Percentiles rank a stretch among this genome's conserved stretches.
These are phyloP conservation scores for Vannuccia rotundouncinata DNA, from an alignment of 2,888 invertebrate genomes.

Conservation along the genomic window DNA sequence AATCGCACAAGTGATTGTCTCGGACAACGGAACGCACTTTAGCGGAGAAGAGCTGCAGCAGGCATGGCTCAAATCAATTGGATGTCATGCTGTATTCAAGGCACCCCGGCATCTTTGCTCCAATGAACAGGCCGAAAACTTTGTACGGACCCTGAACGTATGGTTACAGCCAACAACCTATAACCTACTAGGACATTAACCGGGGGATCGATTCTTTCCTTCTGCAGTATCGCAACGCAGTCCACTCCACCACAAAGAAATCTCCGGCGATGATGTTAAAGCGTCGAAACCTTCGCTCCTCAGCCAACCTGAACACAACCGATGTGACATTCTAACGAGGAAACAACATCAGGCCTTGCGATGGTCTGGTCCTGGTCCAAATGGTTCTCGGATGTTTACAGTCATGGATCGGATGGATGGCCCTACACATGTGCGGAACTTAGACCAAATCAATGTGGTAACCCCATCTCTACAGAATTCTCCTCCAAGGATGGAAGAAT, in stretches of 20 bases:
- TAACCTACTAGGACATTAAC: not conserved
- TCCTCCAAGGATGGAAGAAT: too few species aligned
- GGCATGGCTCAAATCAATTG: slow-evolving; percentile 29
- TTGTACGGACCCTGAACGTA: slow-evolving; percentile 9
- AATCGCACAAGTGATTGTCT: slow-evolving; percentile 28
- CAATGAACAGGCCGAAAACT: slow-evolving; percentile 29
- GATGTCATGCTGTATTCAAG: slow-evolving; percentile 14
- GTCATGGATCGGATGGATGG: slow-evolving; percentile 26
- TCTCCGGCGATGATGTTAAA: slow-evolving; percentile 28
- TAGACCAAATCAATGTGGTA: slow-evolving; percentile 28
- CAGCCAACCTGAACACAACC: slow-evolving; percentile 27
- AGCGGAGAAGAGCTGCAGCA: not conserved
- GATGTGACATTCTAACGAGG: slow-evolving; percentile 27
- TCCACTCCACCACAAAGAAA: slow-evolving; percentile 12
- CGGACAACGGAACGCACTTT: slow-evolving; percentile 34
- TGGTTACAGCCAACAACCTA: too few species aligned
- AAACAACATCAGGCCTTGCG: slow-evolving; percentile 5
- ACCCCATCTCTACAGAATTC: too few species aligned
- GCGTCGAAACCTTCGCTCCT: slow-evolving; percentile 22
- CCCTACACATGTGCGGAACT: slow-evolving; percentile 10
- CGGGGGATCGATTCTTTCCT: not conserved
- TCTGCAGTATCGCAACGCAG: slow-evolving; percentile 25
- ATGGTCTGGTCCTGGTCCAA: slow-evolving; percentile 3
- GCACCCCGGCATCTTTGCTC: slow-evolving; percentile 12
- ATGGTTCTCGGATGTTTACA: not conserved